Evolutionary conservation across 2,113 vertebrate species (phyloP).

Genomic region (Propithecus coquereli): DNA sequence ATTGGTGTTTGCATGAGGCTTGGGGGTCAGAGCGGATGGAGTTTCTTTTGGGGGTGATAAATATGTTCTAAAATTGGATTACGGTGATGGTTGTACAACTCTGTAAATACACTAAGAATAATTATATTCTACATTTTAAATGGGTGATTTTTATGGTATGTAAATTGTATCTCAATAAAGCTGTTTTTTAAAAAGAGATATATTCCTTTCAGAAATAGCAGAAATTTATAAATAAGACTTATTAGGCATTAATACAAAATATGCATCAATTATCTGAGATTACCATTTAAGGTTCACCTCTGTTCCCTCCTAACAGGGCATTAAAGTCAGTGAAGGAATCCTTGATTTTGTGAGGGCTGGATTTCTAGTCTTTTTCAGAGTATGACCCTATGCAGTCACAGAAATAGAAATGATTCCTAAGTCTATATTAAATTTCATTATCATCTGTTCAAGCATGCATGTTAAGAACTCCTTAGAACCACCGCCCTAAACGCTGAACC

Average conservation of each 20-base stretch:
- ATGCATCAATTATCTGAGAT: background rate
- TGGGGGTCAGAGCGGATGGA: background rate
- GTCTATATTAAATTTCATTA: background rate
- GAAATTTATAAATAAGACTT: too few relatives aligned
- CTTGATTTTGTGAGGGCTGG: background rate
- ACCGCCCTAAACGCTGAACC: too few relatives aligned
- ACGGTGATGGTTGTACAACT: background rate
- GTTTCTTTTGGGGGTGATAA: background rate
- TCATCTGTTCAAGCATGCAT: rapidly evolving
- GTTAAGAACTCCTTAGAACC: background rate
- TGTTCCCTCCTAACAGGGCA: background rate
- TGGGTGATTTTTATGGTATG: background rate
- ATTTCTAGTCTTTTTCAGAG: background rate
- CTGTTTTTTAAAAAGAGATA: background rate
- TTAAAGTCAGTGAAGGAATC: background rate
- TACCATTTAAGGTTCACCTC: background rate
- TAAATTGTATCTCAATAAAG: background rate
- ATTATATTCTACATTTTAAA: background rate
- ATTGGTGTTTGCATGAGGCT: background rate
- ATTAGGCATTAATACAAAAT: background rate
- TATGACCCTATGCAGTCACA: background rate
- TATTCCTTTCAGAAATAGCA: background rate
- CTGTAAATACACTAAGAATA: background rate
- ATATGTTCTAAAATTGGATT: background rate
- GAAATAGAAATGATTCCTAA: background rate